Conservation (phyloP, 2,888 invertebrate species). For the Strigamia crassipes region DNA sequence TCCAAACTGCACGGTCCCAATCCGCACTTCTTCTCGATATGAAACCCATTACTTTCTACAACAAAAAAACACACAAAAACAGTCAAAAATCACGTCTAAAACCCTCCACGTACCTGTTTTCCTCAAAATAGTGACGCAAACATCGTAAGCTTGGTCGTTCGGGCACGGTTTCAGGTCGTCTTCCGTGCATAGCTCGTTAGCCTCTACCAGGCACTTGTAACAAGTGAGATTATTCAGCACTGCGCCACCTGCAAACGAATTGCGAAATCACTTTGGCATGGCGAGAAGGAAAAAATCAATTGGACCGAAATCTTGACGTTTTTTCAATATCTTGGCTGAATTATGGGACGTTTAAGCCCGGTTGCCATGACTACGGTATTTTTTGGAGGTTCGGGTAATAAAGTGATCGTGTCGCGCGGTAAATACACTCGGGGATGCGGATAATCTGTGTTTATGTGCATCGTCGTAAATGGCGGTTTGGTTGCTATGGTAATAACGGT, state of each 20-base stretch:
- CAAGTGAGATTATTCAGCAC: constrained; percentile 40
- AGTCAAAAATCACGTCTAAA: neutral
- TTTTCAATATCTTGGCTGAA: neutral
- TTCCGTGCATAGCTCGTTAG: constrained; percentile 46
- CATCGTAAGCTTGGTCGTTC: constrained; percentile 52
- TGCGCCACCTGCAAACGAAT: neutral
- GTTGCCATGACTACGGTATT: neutral
- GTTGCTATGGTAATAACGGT: constrained; percentile 2
- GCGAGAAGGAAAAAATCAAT: neutral
- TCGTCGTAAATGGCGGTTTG: neutral
- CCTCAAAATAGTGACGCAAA: constrained; percentile 52
- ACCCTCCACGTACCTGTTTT: constrained; percentile 49
- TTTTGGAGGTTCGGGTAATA: neutral
- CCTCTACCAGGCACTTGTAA: constrained; percentile 45
- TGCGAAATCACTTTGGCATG: neutral
- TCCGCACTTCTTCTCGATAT: constrained; percentile 53
- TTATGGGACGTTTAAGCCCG: neutral
- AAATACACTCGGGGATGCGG: constrained; percentile 6
- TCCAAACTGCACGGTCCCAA: constrained; percentile 54
- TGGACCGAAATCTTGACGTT: neutral
- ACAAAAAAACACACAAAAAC: neutral
- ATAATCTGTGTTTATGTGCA: neutral
- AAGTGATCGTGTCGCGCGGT: neutral
- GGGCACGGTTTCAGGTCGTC: constrained; percentile 52
- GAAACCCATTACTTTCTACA: constrained; percentile 25